Evolutionary conservation across 2,797 vertebrate species (phyloP), one percentile per base, ranked within the genome.

Genomic region (Mastacembelus armatus): DNA sequence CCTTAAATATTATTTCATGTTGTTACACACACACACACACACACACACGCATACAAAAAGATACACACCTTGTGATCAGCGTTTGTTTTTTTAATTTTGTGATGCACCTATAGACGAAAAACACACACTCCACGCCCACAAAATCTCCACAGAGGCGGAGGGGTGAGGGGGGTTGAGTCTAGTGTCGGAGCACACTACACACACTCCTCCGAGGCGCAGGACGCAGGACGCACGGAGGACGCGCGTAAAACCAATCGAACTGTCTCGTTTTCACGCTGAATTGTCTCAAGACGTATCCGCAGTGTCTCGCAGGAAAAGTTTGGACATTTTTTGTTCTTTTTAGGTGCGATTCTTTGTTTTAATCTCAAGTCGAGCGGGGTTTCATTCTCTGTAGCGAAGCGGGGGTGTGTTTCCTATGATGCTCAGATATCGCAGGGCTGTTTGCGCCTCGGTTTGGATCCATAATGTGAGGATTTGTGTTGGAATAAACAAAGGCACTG

Each of bases 91-190:
- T 47, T 27, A 68, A n/a, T n/a, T n/a, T n/a, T n/a, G n/a, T n/a
- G n/a, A n/a, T n/a, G n/a, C n/a, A n/a, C n/a, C n/a, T n/a, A n/a
- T n/a, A n/a, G n/a, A n/a, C n/a, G n/a, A n/a, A n/a, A n/a, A 42
- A 19, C 49, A 24, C 57, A 27, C 39, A 47, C 56, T 67, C 87
- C 88, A 80, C 88, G 83, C 90, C 88, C 86, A 62, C 56, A 51
- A 69, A 49, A 29, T 49, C 27, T 36, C 11, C 4, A 1, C 15
- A 35, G 58, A 74, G 82, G 72, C 66, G 67, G 33, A 18, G 14
- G 40, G 49, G n/a, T n/a, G n/a, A n/a, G n/a, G n/a, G n/a, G n/a
- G n/a, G n/a, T n/a, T 24, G 54, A 65, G 51, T 74, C 55, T 42
- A 47, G 49, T 63, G 39, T 63, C 32, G 44, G 60, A 48, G 39